Percentiles rank a stretch among this genome's conserved stretches.
Conservation (phyloP, 2,888 invertebrate genomes). For the Aspidiotus destructor region DNA sequence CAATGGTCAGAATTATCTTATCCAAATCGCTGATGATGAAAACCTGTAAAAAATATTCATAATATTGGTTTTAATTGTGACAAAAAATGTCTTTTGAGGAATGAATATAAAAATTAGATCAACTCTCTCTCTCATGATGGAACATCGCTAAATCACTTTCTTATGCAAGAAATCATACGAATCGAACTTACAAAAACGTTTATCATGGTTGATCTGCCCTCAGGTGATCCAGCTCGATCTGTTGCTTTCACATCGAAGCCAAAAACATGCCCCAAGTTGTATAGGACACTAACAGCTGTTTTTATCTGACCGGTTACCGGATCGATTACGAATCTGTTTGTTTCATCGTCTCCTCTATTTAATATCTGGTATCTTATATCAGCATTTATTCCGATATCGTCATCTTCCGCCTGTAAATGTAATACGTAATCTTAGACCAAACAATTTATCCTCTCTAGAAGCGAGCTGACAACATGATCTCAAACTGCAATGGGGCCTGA, state of each 20-base stretch:
- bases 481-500: no score
- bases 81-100: not conserved
- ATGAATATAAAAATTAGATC: not conserved
- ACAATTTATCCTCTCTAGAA: no score
- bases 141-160: no score
- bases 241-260: slow-evolving; percentile 83
- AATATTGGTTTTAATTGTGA: not conserved
- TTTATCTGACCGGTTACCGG: slow-evolving; percentile 65
- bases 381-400: slow-evolving; percentile 63
- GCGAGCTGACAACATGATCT: no score
- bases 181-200: slow-evolving; percentile 66
- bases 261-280: slow-evolving; percentile 64
- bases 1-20: slow-evolving; percentile 68
- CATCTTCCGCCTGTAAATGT: slow-evolving; percentile 55
- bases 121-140: not conserved
- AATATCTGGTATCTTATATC: slow-evolving; percentile 73
- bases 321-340: slow-evolving; percentile 71
- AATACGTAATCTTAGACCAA: not conserved
- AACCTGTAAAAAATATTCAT: slow-evolving; percentile 47
- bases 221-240: slow-evolving; percentile 67
- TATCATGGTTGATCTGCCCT: slow-evolving; percentile 71
- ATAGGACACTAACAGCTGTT: slow-evolving; percentile 57
- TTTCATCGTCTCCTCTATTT: slow-evolving; percentile 55
- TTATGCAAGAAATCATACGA: no score
- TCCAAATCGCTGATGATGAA: slow-evolving; percentile 72